phyloP scores from a whole-genome alignment of 2,113 vertebrate genomes.

The Ictalurus furcatus region DNA sequence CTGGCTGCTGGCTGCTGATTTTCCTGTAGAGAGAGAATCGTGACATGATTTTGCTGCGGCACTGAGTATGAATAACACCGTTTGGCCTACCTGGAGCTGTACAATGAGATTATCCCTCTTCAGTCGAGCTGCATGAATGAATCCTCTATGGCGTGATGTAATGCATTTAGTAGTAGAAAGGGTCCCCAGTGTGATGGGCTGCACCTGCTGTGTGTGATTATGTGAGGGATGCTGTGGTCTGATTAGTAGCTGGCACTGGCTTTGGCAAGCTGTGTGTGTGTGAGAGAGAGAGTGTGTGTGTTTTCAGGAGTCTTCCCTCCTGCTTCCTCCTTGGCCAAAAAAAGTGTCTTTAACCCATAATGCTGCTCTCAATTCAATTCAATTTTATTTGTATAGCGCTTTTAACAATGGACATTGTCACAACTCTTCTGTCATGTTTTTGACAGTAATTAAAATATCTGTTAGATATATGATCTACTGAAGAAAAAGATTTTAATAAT shows the following conservation, averaged over 20 bases:
- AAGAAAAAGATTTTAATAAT: not conserved
- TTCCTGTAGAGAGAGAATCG: not conserved
- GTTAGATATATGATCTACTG: not conserved
- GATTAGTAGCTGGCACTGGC: slow-evolving; percentile 38
- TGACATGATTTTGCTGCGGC: slow-evolving; percentile 13
- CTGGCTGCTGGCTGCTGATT: slow-evolving; percentile 6
- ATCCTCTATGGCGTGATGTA: slow-evolving; percentile 44
- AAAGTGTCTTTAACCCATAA: slow-evolving; percentile 19
- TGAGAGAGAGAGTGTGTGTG: not conserved
- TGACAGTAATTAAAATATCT: not conserved
- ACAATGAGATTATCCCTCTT: slow-evolving; percentile 46
- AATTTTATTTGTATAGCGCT: not conserved
- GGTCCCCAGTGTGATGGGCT: slow-evolving; percentile 43
- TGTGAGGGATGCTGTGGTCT: slow-evolving; percentile 46
- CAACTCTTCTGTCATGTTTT: not conserved
- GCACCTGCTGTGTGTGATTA: slow-evolving; percentile 44
- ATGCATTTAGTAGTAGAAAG: slow-evolving; percentile 43
- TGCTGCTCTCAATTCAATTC: not conserved
- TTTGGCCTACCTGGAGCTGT: slow-evolving; percentile 46
- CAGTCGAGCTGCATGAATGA: slow-evolving; percentile 40
- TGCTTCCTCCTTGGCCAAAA: slow-evolving; percentile 12
- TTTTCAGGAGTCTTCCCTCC: slow-evolving; percentile 10
- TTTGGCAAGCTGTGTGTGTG: slow-evolving; percentile 19
- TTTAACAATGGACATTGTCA: not conserved
- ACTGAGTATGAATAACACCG: slow-evolving; percentile 24